Conservation (phyloP, 2,797 vertebrate species). For the Cyclopterus lumpus region DNA sequence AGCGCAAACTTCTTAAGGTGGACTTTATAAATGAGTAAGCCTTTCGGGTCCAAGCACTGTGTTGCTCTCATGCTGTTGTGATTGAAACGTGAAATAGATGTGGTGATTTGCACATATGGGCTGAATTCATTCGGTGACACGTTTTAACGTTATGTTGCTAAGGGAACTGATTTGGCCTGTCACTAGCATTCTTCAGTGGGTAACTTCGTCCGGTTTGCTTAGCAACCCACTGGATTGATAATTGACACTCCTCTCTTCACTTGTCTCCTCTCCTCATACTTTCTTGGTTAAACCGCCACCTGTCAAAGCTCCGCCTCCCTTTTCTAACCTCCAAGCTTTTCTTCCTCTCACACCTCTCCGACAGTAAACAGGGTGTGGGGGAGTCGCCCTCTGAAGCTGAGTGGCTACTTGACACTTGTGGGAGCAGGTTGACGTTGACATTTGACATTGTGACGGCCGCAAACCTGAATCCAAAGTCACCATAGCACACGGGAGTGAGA, state of each 20-base stretch:
- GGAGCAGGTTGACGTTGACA: conserved; percentile 50
- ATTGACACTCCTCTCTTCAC: not conserved
- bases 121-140: not conserved
- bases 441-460: conserved; percentile 67
- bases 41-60: not conserved
- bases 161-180: not conserved
- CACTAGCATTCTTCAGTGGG: not conserved
- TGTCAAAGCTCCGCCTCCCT: conserved; percentile 4
- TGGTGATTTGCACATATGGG: not conserved
- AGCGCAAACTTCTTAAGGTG: conserved; percentile 14
- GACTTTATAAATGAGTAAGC: not conserved
- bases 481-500: conserved; percentile 55
- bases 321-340: conserved; percentile 19
- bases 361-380: conserved; percentile 49
- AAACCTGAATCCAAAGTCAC: conserved; percentile 70
- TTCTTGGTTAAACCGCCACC: conserved; percentile 13
- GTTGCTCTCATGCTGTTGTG: not conserved
- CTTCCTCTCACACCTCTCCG: not conserved
- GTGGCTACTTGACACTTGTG: conserved; percentile 64
- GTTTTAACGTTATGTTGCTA: not conserved
- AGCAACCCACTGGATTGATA: conserved; percentile 4
- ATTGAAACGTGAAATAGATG: not conserved
- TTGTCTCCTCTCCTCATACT: not conserved
- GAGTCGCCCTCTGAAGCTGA: conserved; percentile 42
- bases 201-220: not conserved